Conservation (phyloP, 64 coral and sea anemone species). For the Catalaphyllia jardinei region DNA sequence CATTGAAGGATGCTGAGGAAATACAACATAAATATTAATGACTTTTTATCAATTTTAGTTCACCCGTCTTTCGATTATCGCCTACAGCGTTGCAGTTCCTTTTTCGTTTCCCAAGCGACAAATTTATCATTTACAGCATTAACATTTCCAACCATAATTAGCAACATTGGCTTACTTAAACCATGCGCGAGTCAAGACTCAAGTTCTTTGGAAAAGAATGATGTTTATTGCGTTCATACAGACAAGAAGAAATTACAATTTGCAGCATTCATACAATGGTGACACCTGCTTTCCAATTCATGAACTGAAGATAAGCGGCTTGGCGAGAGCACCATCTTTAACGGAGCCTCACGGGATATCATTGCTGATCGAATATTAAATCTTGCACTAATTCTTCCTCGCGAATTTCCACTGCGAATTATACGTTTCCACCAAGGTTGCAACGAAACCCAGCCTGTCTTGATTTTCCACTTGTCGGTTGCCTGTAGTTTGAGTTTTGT, state of each 20-base stretch:
- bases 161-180: neutral
- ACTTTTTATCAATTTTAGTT: neutral
- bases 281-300: neutral
- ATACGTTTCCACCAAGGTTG: neutral
- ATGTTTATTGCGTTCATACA: neutral
- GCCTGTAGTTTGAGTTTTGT: neutral
- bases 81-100: neutral
- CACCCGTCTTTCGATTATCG: neutral
- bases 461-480: neutral
- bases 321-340: neutral
- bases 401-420: neutral
- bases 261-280: neutral
- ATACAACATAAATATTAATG: conserved; percentile 4
- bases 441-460: neutral
- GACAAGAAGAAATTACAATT: conserved; percentile 11
- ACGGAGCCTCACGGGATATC: neutral
- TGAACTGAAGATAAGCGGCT: neutral
- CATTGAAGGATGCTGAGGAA: neutral
- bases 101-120: neutral
- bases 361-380: neutral
- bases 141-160: neutral
- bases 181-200: neutral
- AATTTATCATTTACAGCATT: neutral
- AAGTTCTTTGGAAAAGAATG: neutral
- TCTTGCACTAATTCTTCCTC: neutral